Evolutionary conservation across 2,797 vertebrate genomes (phyloP).

Genomic region (Petrocephalus sullivani): DNA sequence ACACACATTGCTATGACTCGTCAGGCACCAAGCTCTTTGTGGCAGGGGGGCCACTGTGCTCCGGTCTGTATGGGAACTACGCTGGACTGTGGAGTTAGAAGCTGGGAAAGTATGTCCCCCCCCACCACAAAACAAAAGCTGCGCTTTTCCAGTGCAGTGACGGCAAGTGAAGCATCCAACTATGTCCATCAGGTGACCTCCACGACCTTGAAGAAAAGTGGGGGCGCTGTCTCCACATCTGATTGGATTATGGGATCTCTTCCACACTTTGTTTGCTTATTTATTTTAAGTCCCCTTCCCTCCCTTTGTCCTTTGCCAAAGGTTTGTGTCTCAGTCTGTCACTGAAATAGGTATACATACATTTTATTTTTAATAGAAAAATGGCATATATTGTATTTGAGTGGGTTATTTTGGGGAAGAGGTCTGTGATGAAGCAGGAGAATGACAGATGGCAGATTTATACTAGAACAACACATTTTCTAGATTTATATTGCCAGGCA

Average conservation of each 20-base stretch:
- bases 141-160: not conserved
- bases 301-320: not conserved
- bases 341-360: not conserved
- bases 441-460: not conserved
- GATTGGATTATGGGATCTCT: not conserved
- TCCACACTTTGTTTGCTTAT: not conserved
- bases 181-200: not conserved
- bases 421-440: not conserved
- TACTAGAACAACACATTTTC: not conserved
- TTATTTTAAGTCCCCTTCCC: not conserved
- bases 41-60: constrained; percentile 92
- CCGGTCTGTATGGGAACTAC: constrained; percentile 96
- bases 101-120: not conserved
- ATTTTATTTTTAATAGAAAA: constrained; percentile 1
- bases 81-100: constrained; percentile 94
- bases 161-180: not conserved
- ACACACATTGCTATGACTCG: constrained; percentile 97
- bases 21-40: constrained; percentile 97
- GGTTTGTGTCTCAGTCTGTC: not conserved
- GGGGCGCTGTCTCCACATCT: not conserved
- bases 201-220: not conserved
- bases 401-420: not conserved
- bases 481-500: not conserved
- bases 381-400: not conserved
- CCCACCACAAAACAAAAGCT: not conserved